phyloP scores from a whole-genome alignment of 2,797 vertebrate genomes.

The Cichlasoma orientale region DNA sequence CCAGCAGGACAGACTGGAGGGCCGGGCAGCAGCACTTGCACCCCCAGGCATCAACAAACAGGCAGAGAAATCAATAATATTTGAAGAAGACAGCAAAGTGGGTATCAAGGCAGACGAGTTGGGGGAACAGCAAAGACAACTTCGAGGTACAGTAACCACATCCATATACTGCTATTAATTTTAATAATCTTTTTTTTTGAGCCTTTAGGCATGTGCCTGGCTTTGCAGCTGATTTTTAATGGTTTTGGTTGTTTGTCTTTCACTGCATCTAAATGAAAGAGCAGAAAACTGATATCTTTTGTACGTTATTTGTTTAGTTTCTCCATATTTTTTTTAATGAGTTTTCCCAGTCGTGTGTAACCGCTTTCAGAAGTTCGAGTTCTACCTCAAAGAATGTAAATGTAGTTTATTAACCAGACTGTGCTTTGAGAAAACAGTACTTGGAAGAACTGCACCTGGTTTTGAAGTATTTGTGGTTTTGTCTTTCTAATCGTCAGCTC shows the following conservation, averaged over 20 bases:
- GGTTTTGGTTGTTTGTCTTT: neutral
- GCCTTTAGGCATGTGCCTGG: neutral
- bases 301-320: neutral
- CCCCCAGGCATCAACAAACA: conserved; percentile 52
- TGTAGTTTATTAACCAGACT: neutral
- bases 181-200: neutral
- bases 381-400: neutral
- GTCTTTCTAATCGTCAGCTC: conserved; percentile 59
- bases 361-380: neutral
- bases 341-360: conserved; percentile 2
- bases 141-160: conserved; percentile 64
- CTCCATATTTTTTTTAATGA: neutral
- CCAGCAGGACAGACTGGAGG: conserved; percentile 68
- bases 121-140: conserved; percentile 78
- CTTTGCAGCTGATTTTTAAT: neutral
- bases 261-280: neutral
- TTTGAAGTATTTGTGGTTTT: neutral
- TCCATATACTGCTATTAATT: neutral
- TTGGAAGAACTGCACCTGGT: neutral
- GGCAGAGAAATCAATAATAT: conserved; percentile 73
- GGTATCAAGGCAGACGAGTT: conserved; percentile 80
- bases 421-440: neutral
- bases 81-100: conserved; percentile 80
- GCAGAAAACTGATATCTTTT: neutral
- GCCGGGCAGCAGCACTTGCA: conserved; percentile 35